These are phyloP conservation scores for Drosophila arizonae DNA, from an alignment of 1,140 invertebrate genomes.

Conservation along the genomic window DNA sequence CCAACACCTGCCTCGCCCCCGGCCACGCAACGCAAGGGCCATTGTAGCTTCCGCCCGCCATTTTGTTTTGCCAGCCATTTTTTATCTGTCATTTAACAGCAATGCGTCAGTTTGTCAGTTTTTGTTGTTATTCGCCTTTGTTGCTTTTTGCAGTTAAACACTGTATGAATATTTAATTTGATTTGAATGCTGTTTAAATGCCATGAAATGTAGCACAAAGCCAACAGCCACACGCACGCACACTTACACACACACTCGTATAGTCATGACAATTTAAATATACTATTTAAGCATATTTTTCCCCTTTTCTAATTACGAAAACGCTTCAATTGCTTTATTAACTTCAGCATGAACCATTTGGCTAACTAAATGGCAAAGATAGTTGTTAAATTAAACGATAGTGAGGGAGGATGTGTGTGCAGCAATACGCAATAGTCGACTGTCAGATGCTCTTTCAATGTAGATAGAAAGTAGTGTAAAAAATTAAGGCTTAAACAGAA, in stretches of 20 bases:
- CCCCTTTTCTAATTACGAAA: neutral
- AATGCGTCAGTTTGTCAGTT: constrained; percentile 55
- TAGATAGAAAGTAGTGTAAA: no score
- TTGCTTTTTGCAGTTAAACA: constrained; percentile 42
- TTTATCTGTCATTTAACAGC: constrained; percentile 63
- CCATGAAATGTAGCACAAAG: constrained; percentile 31
- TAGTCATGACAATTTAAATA: constrained; percentile 12
- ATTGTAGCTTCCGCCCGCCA: neutral
- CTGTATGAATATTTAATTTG: constrained; percentile 65
- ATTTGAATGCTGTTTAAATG: constrained; percentile 65
- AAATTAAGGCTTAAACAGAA: no score
- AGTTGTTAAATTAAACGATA: no score
- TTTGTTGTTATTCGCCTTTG: constrained; percentile 24
- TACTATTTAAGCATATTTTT: constrained; percentile 7
- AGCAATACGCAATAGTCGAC: no score
- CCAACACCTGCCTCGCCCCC: neutral
- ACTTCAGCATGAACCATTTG: neutral
- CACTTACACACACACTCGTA: constrained; percentile 1
- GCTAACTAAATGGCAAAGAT: constrained; percentile 1
- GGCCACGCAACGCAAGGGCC: neutral
- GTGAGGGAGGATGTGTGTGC: no score
- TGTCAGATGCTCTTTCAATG: no score
- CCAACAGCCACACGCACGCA: neutral
- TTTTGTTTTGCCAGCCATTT: constrained; percentile 38
- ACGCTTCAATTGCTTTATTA: constrained; percentile 1